Conservation (phyloP, 2,797 vertebrate genomes). For the Morus bassanus region DNA sequence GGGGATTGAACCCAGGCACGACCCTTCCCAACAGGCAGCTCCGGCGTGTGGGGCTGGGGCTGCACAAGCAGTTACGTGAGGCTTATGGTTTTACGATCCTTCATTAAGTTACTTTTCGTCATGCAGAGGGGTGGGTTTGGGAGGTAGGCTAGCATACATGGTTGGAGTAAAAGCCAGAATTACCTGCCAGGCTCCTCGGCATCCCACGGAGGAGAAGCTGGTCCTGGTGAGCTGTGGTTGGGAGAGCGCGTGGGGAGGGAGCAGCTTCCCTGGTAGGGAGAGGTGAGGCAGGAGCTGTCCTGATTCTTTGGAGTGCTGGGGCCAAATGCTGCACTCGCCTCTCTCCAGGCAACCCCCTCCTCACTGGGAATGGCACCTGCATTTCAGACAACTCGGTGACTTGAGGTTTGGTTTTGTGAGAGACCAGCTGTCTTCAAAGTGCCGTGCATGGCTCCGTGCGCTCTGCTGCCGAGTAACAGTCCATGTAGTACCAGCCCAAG, state of each 20-base stretch:
- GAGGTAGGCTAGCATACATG: not conserved
- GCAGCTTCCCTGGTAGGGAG: not conserved
- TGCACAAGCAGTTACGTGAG: not conserved
- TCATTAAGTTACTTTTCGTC: not conserved
- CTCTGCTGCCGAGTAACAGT: not conserved
- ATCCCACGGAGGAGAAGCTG: not conserved
- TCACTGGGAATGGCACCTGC: not conserved
- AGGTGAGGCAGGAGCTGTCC: not conserved
- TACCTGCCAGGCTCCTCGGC: not conserved
- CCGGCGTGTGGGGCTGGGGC: not conserved
- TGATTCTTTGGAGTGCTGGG: not conserved
- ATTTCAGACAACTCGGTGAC: not conserved
- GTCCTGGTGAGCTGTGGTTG: not conserved
- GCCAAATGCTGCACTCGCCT: not conserved
- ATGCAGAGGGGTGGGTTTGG: not conserved
- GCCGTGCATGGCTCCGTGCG: not conserved
- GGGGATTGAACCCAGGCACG: not conserved
- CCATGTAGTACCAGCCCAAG: not conserved
- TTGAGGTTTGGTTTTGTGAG: not conserved
- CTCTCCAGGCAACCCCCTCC: not conserved
- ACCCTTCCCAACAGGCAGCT: not conserved
- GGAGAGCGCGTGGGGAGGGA: not conserved
- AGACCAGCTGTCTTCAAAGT: not conserved
- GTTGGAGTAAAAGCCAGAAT: not conserved
- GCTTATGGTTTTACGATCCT: fast-evolving